These are phyloP conservation scores for Ranitomeya variabilis DNA, from an alignment of 2,113 vertebrate genomes.

Conservation along the genomic window DNA sequence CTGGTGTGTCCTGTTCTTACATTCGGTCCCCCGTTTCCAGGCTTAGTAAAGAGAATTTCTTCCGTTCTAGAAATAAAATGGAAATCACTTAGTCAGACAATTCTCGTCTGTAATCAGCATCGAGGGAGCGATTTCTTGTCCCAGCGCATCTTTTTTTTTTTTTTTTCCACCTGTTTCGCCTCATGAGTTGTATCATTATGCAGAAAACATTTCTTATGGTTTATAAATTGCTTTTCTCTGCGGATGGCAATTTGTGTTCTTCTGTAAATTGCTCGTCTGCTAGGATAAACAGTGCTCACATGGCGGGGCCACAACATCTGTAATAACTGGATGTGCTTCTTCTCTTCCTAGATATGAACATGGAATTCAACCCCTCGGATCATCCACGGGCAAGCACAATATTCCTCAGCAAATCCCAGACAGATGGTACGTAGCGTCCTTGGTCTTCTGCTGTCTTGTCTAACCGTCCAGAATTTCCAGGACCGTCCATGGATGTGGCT, in stretches of 20 bases:
- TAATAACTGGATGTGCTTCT: constrained; percentile 17
- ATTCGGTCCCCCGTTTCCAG: background rate
- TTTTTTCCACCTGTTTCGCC: background rate
- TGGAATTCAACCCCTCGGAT: constrained; percentile 96
- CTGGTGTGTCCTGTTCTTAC: background rate
- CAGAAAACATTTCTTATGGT: constrained; percentile 14
- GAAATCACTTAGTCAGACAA: background rate
- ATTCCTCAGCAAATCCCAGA: constrained; percentile 98
- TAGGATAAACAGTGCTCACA: constrained; percentile 20
- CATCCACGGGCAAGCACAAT: constrained; percentile 96
- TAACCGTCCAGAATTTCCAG: background rate
- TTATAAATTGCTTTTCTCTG: constrained; percentile 18
- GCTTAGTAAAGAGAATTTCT: background rate
- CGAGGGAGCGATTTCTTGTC: background rate
- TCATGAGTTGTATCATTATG: constrained; percentile 17
- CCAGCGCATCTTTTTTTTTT: no score
- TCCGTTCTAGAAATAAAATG: background rate
- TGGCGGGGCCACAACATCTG: background rate
- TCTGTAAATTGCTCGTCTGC: constrained; percentile 37
- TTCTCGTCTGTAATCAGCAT: background rate
- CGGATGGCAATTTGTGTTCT: constrained; percentile 17
- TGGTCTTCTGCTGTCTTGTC: no score
- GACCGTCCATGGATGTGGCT: no score
- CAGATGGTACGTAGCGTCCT: constrained; percentile 80
- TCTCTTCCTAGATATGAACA: constrained; percentile 83